Conservation (phyloP, 2,888 invertebrate genomes). For the Rosalia funebris region DNA sequence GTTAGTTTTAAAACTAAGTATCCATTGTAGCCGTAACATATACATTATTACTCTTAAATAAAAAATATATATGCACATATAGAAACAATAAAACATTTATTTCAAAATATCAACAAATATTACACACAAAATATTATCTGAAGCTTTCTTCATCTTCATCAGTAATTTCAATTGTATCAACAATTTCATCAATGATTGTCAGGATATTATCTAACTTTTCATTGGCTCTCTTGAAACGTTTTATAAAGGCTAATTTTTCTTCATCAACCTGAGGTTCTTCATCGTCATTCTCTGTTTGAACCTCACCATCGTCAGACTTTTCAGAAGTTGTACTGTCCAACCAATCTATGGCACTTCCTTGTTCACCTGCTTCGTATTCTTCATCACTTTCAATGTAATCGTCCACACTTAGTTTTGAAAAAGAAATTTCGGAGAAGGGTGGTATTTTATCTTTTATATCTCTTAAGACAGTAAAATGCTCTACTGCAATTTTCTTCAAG, state of each 20-base stretch:
- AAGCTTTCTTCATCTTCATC: conserved; percentile 47
- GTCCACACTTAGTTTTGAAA: conserved; percentile 11
- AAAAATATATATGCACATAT: neutral
- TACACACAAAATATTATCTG: conserved; percentile 32
- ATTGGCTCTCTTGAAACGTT: conserved; percentile 57
- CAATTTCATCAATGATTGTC: conserved; percentile 61
- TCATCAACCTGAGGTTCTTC: conserved; percentile 38
- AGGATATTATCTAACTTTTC: conserved; percentile 60
- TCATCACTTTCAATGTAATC: conserved; percentile 34
- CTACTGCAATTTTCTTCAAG: conserved; percentile 5
- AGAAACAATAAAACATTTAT: conserved; percentile 25
- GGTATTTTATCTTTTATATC: conserved; percentile 1
- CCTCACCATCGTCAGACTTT: conserved; percentile 8
- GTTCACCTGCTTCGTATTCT: conserved; percentile 37
- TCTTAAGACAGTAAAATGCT: conserved; percentile 4
- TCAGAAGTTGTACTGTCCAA: neutral
- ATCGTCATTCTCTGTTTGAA: neutral
- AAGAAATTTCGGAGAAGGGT: neutral
- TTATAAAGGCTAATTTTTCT: conserved; percentile 43
- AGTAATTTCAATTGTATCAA: conserved; percentile 59
- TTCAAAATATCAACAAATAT: conserved; percentile 30
- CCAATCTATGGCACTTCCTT: conserved; percentile 20
- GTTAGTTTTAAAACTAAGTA: too few species aligned
- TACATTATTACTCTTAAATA: too few species aligned
- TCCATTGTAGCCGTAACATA: too few species aligned